These are phyloP conservation scores for Cephus pulcher DNA, from an alignment of 2,888 invertebrate species.

Conservation along the genomic window DNA sequence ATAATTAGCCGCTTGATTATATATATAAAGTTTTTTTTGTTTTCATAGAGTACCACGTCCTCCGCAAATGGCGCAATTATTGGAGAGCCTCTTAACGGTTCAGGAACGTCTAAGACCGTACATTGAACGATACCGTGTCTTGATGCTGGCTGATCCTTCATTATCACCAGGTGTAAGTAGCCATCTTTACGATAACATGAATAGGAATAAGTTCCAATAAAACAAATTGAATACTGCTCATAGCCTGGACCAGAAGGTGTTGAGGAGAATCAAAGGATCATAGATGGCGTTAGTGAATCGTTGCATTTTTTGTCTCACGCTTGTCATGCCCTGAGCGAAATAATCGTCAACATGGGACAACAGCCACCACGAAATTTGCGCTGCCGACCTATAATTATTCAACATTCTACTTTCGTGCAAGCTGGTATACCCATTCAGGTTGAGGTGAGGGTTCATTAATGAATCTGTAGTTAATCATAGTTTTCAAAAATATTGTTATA, in stretches of 20 bases:
- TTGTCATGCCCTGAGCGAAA: slow-evolving; percentile 89
- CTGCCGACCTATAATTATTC: slow-evolving; percentile 79
- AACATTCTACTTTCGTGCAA: slow-evolving; percentile 75
- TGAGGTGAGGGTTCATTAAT: slow-evolving; percentile 59
- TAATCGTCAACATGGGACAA: slow-evolving; percentile 78
- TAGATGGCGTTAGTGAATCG: slow-evolving; percentile 81
- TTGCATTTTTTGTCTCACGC: slow-evolving; percentile 90
- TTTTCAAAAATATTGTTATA: background rate
- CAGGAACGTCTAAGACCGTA: slow-evolving; percentile 76
- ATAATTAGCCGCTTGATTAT: too few species aligned
- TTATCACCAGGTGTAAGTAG: slow-evolving; percentile 63
- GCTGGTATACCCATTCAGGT: slow-evolving; percentile 77
- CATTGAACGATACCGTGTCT: slow-evolving; percentile 72
- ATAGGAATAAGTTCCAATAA: background rate
- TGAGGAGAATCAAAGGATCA: slow-evolving; percentile 74
- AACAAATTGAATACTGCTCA: slow-evolving; percentile 1
- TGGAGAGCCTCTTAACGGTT: slow-evolving; percentile 69
- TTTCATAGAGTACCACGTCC: slow-evolving; percentile 63
- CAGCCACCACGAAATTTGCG: slow-evolving; percentile 77
- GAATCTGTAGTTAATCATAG: slow-evolving; percentile 1
- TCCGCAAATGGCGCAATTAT: slow-evolving; percentile 69
- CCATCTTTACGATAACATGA: too few species aligned
- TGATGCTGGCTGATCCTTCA: slow-evolving; percentile 73
- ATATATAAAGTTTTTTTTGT: too few species aligned
- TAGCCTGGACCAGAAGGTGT: slow-evolving; percentile 60